Conservation (phyloP, 2,888 invertebrate genomes). For the Pheosia gnoma region DNA sequence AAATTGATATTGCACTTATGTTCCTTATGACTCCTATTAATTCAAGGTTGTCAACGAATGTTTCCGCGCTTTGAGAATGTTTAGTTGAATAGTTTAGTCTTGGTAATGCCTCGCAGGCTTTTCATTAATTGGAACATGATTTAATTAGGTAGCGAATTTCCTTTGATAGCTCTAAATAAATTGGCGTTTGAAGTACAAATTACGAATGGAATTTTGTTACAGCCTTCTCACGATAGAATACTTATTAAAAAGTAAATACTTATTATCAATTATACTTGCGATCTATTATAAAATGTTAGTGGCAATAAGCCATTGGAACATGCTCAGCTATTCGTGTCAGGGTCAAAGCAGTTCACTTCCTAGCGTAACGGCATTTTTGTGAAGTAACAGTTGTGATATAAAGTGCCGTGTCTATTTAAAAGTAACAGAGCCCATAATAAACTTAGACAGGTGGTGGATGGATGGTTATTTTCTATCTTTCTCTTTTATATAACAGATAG, state of each 20-base stretch:
- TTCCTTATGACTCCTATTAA: background rate
- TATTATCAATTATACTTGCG: background rate
- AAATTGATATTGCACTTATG: background rate
- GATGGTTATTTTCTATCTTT: no score
- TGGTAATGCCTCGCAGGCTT: background rate
- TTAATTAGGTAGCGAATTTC: background rate
- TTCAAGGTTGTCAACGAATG: background rate
- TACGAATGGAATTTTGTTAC: no score
- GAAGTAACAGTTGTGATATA: slow-evolving; percentile 12
- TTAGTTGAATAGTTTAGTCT: background rate
- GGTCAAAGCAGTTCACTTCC: slow-evolving; percentile 23
- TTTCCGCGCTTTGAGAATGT: background rate
- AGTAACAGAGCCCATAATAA: background rate
- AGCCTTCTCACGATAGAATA: background rate
- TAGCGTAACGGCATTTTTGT: slow-evolving; percentile 20
- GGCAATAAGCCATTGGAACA: slow-evolving; percentile 11
- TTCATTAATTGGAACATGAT: background rate
- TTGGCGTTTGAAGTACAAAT: no score
- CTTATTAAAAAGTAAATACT: background rate
- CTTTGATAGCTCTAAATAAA: no score
- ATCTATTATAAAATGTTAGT: background rate
- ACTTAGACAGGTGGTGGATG: no score
- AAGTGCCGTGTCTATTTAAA: background rate
- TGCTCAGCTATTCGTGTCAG: slow-evolving; percentile 24
- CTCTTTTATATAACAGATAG: no score